Conservation (phyloP, 2,888 invertebrate species). For the Caenorhabditis japonica region DNA sequence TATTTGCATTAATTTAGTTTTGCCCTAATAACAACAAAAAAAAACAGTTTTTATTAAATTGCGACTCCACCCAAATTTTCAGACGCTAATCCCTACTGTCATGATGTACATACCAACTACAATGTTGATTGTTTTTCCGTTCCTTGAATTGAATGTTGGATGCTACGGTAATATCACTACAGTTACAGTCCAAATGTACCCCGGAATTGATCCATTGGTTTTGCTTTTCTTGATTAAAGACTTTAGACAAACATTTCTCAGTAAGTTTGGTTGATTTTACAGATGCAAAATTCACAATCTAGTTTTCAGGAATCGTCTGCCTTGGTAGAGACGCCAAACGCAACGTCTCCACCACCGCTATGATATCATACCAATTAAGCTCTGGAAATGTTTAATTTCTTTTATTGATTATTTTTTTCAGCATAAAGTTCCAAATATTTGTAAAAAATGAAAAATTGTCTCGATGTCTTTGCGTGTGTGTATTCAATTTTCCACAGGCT, state of each 20-base stretch:
- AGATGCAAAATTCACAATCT: not conserved
- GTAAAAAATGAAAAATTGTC: no score
- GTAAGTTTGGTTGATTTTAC: no score
- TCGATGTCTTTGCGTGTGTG: no score
- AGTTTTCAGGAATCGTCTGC: conserved; percentile 3
- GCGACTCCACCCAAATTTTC: no score
- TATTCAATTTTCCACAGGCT: no score
- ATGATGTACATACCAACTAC: conserved; percentile 44
- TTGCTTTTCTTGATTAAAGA: conserved; percentile 25
- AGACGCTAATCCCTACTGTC: conserved; percentile 28
- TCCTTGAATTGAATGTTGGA: conserved; percentile 16
- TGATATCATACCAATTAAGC: conserved; percentile 14
- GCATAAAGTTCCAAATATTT: no score
- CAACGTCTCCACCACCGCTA: not conserved
- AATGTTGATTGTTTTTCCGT: conserved; percentile 30
- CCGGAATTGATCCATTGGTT: conserved; percentile 22
- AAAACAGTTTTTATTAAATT: no score
- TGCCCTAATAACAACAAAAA: no score
- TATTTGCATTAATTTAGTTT: no score
- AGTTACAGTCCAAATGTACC: conserved; percentile 15
- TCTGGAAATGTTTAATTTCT: conserved; percentile 1
- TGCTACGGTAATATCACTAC: conserved; percentile 34
- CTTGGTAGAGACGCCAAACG: not conserved
- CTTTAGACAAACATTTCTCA: conserved; percentile 17
- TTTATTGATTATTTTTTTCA: no score